These are phyloP conservation scores for Capreolus pygargus DNA, from an alignment of 2,113 vertebrate species.

Conservation along the genomic window DNA sequence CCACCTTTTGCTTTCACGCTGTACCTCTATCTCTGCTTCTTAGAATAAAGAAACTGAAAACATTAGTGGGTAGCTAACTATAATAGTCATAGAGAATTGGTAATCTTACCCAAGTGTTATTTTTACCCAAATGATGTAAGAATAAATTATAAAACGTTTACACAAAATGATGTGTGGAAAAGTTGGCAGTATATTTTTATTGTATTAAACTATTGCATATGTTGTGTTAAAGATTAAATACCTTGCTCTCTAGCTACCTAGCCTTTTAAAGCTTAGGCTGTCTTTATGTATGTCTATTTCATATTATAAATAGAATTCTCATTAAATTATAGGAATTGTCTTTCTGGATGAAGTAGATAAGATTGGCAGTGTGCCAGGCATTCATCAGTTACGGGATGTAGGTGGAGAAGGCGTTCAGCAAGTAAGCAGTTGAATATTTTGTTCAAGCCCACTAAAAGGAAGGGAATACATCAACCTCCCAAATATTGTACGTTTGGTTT, in stretches of 20 bases:
- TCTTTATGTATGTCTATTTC: conserved; percentile 50
- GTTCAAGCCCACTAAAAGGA: conserved; percentile 74
- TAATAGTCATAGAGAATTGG: background rate
- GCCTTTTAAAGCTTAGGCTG: conserved; percentile 29
- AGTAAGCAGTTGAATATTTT: conserved; percentile 82
- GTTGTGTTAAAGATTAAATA: conserved; percentile 46
- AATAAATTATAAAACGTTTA: conserved; percentile 18
- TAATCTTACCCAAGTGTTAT: background rate
- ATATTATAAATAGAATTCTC: conserved; percentile 59
- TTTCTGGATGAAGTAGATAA: conserved; percentile 99
- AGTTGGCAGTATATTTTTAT: background rate
- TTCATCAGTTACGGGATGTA: conserved; percentile 96
- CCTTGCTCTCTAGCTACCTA: conserved; percentile 4
- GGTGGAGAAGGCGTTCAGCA: conserved; percentile 98
- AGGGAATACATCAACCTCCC: conserved; percentile 67
- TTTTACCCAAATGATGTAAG: background rate
- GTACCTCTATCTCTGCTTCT: background rate
- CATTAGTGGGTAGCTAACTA: background rate
- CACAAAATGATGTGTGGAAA: background rate
- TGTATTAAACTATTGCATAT: background rate
- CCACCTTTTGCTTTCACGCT: background rate
- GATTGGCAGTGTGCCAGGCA: conserved; percentile 98
- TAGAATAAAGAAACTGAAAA: background rate
- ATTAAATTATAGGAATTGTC: conserved; percentile 91
- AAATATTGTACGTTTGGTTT: conserved; percentile 48